Evolutionary conservation across 2,888 invertebrate genomes (phyloP).

Genomic region (Boloria selene): DNA sequence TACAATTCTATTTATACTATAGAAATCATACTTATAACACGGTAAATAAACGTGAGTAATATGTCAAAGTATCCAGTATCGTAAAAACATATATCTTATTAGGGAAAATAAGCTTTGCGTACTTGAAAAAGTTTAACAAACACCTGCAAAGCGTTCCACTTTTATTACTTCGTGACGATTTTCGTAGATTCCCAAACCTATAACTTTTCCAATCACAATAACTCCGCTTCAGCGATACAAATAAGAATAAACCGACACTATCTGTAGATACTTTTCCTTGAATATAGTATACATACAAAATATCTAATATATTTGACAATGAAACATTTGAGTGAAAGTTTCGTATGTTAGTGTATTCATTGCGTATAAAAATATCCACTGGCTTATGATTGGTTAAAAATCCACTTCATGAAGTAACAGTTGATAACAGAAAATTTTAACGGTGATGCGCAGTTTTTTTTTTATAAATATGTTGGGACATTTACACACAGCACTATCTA

Average conservation of each 20-base stretch:
- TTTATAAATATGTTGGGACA: too few species aligned
- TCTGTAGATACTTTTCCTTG: conserved; percentile 25
- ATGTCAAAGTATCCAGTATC: neutral
- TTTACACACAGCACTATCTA: too few species aligned
- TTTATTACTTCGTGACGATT: conserved; percentile 52
- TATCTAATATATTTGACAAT: neutral
- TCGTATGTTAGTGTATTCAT: neutral
- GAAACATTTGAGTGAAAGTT: neutral
- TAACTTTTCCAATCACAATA: conserved; percentile 74
- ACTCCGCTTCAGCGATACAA: conserved; percentile 66
- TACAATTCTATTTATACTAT: too few species aligned
- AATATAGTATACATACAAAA: conserved; percentile 14
- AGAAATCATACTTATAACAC: too few species aligned
- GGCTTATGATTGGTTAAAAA: too few species aligned
- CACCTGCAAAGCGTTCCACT: conserved; percentile 60
- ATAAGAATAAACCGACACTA: conserved; percentile 47
- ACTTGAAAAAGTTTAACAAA: conserved; percentile 58
- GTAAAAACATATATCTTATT: conserved; percentile 26
- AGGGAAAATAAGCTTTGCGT: conserved; percentile 48
- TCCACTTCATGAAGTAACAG: too few species aligned
- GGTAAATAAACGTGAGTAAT: neutral
- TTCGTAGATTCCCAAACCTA: conserved; percentile 48
- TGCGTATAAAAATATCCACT: too few species aligned
- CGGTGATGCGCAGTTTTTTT: too few species aligned
- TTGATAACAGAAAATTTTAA: too few species aligned